A percentile compares a stretch with the other conserved stretches of the same genome.
Evolutionary conservation across 1,140 invertebrate species (phyloP).

Genomic region (Drosophila rhopaloa): DNA sequence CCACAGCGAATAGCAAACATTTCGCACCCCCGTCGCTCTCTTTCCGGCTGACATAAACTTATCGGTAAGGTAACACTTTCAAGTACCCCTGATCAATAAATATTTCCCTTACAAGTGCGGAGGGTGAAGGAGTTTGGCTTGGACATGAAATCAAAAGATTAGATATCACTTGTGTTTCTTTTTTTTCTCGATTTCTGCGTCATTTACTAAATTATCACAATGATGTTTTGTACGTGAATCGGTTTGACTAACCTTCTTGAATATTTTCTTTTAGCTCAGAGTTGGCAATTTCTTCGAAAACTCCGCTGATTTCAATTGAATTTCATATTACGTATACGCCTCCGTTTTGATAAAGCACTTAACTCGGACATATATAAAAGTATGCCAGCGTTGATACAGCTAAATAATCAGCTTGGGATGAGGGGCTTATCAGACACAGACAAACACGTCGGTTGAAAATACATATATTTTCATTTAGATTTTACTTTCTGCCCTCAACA

Average conservation of each 20-base stretch:
- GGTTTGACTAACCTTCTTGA: conserved; percentile 51
- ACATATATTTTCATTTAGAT: not conserved
- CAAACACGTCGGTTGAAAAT: conserved; percentile 7
- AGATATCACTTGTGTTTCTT: conserved; percentile 56
- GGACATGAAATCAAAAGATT: conserved; percentile 60
- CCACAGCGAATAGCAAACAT: conserved; percentile 35
- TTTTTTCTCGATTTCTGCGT: conserved; percentile 54
- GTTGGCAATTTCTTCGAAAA: conserved; percentile 31
- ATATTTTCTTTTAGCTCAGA: not conserved
- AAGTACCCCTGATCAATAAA: conserved; percentile 46
- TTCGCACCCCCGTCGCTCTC: conserved; percentile 13
- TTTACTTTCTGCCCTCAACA: conserved; percentile 11
- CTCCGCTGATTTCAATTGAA: conserved; percentile 23
- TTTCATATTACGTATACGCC: conserved; percentile 67
- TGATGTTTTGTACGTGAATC: conserved; percentile 40
- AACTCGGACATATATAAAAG: conserved; percentile 29
- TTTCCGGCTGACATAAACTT: conserved; percentile 39
- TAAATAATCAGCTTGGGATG: conserved; percentile 42
- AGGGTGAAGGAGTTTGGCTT: conserved; percentile 20
- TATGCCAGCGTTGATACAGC: conserved; percentile 6
- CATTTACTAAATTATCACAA: conserved; percentile 76
- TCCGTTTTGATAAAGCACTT: conserved; percentile 50
- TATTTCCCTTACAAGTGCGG: conserved; percentile 33
- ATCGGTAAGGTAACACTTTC: conserved; percentile 38
- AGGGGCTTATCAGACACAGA: conserved; percentile 37